phyloP scores from a whole-genome alignment of 2,113 vertebrate genomes.

The Hippocampus barbouri region DNA sequence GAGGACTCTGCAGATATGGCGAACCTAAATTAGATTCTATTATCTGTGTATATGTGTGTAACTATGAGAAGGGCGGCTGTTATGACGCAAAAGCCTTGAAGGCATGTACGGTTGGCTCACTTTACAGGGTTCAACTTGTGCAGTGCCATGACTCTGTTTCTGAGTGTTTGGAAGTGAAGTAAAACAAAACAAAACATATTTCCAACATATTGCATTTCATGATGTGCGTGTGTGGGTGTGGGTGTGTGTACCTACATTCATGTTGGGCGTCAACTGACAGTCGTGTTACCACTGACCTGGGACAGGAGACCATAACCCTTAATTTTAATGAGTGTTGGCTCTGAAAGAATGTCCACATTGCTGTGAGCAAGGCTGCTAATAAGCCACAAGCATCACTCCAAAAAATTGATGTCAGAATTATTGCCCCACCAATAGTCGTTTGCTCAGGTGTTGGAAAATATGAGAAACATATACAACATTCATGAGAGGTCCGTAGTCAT shows the following conservation, averaged over 20 bases:
- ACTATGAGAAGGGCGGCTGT: conserved; percentile 20
- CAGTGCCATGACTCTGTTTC: conserved; percentile 28
- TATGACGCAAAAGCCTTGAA: conserved; percentile 50
- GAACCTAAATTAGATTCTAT: conserved; percentile 67
- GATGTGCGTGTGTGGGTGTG: neutral
- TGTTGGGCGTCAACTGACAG: conserved; percentile 32
- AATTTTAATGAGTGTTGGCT: conserved; percentile 39
- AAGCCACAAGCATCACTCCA: conserved; percentile 39
- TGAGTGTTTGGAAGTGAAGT: conserved; percentile 8
- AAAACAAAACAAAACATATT: conserved; percentile 37
- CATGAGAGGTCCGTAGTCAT: conserved; percentile 2
- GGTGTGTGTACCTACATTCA: conserved; percentile 10
- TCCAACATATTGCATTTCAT: conserved; percentile 32
- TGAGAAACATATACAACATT: conserved; percentile 4
- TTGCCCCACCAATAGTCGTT: conserved; percentile 12
- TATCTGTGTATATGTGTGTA: conserved; percentile 45
- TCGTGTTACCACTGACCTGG: conserved; percentile 43
- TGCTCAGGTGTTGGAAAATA: conserved; percentile 13
- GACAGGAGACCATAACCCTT: conserved; percentile 36
- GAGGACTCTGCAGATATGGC: conserved; percentile 67
- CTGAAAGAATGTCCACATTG: conserved; percentile 36
- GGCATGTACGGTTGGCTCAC: conserved; percentile 31
- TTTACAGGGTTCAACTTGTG: conserved; percentile 48
- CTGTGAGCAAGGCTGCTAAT: conserved; percentile 40
- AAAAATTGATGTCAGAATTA: conserved; percentile 24